Evolutionary conservation across 2,113 vertebrate species (phyloP), one percentile per base, ranked within the genome.

Genomic region (Beaufortia kweichowensis): DNA sequence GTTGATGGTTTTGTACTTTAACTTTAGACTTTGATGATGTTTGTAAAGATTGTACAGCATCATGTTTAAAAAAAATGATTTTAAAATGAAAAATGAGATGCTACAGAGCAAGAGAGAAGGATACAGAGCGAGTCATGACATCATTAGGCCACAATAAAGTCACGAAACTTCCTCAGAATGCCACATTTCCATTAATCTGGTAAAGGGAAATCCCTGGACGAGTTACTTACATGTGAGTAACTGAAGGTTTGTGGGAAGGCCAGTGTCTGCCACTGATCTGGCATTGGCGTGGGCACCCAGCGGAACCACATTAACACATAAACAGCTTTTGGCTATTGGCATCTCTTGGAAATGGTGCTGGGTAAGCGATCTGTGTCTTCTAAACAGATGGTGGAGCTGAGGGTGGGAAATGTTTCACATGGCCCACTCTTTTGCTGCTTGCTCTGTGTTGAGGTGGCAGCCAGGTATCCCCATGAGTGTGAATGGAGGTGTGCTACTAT

Each of bases 361-460:
- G 78, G 68, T 76, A 70, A 77, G 63, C 75, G 64, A 72, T 83
- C 79, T 85, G 88, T 89, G 87, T 88, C 86, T 90, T 87, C 75
- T 71, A 85, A 85, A 86, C 92, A 92, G 92, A 93, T 91, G 90
- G 91, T 56, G 21, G 76, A 84, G 76, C 89, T 17, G 87, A 84
- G 80, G 91, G 91, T 78, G 79, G 86, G 86, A 87, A 85, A 88
- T 85, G 85, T 83, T 85, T 84, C 79, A 76, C 78, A 53, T 77
- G 74, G 79, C 75, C 78, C 82, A 86, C 80, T 84, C 82, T 80
- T 81, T 77, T 81, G 80, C 63, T 69, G 31, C 59, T 80, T 60
- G 61, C 21, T 66, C 77, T 65, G 43, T 43, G 59, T 63, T 43
- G 41, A 55, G 57, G 35, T 53, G 59, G 41, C 67, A 68, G 84